Base-by-base conservation (phyloP, 2,888 invertebrate genomes). In the Thereva unica region DNA sequence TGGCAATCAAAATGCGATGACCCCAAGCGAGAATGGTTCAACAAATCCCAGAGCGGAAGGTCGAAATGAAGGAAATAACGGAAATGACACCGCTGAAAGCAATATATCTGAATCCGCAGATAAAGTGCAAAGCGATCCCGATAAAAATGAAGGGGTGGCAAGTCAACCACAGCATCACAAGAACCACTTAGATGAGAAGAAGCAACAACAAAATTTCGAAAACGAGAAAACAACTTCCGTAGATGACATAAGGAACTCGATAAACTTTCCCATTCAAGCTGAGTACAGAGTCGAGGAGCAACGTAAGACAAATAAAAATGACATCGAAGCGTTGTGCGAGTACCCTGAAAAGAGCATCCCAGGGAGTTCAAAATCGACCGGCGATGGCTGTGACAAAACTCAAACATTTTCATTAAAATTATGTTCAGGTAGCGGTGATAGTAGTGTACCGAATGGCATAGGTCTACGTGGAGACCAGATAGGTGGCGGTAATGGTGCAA, bases 81-180 rank as follows among this genome's bases (percentile, higher is more conserved):
- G 67, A 68, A 70, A 70, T 70, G 65, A 52, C 35, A 54, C 42
- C 42, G 67, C 64, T 65, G 64, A 68, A 52, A 68, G 67, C 57
- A 68, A 67, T 66, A 63, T 45, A 65, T 47, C 67, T 50, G 53
- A 63, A 54, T 45, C 49, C 6, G 61, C 34, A 8, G 44, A 38
- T 38, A 44, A 64, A 23, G 5, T 38, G 7, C 54, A 23, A 10
- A 55, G 5, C 4, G 47, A 54, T 10, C 40, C 42, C n/a, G 8
- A 47, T 45, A 59, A 59, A 37, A 59, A 59, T 47, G 38, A 38
- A 12, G 59, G 49, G 8, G 37, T 59, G 38, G 49, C 34, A 9
- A 38, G 49, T 38, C 45, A 47, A 42, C 49, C 49, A 7, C 59
- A 38, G 49, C 6, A 54, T 4, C 9, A 49, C n/a, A 12, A 55